phyloP scores from a whole-genome alignment of 2,888 invertebrate genomes.

The Heteromurus nitidus region DNA sequence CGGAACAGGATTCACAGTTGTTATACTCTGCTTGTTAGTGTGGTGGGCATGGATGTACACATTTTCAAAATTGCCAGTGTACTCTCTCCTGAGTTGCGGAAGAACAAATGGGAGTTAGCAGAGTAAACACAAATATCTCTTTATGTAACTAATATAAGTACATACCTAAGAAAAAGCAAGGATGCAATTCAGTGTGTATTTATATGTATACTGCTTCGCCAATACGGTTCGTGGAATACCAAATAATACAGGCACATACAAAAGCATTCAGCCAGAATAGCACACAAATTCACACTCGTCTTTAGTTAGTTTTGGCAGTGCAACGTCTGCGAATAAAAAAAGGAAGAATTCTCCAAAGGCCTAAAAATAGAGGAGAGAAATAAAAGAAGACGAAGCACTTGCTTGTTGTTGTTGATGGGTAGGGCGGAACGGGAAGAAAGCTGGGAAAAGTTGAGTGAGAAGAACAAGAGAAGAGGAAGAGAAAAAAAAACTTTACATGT shows the following conservation, averaged over 20 bases:
- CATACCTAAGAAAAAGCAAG: too few relatives aligned
- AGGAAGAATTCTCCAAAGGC: slow-evolving; percentile 44
- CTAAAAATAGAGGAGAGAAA: neutral
- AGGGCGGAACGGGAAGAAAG: slow-evolving; percentile 54
- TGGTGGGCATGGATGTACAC: neutral
- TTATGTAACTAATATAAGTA: slow-evolving; percentile 6
- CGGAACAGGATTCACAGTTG: neutral
- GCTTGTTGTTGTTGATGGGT: slow-evolving; percentile 43
- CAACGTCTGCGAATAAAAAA: slow-evolving; percentile 22
- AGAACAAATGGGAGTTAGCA: slow-evolving; percentile 36
- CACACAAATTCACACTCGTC: too few relatives aligned
- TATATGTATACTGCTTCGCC: too few relatives aligned
- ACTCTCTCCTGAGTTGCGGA: too few relatives aligned
- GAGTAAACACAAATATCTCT: slow-evolving; percentile 44
- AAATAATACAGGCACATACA: too few relatives aligned
- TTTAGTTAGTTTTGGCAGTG: neutral
- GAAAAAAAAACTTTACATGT: slow-evolving; percentile 39
- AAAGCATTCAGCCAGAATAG: too few relatives aligned
- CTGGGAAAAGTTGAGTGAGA: slow-evolving; percentile 20
- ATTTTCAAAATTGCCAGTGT: neutral
- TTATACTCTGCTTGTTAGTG: neutral
- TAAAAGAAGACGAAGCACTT: slow-evolving; percentile 26
- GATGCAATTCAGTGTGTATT: too few relatives aligned
- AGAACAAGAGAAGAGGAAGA: slow-evolving; percentile 22
- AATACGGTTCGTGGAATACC: too few relatives aligned